These are phyloP conservation scores for Acanthurus lineatus DNA, from an alignment of 2,797 vertebrate species.

Conservation along the genomic window DNA sequence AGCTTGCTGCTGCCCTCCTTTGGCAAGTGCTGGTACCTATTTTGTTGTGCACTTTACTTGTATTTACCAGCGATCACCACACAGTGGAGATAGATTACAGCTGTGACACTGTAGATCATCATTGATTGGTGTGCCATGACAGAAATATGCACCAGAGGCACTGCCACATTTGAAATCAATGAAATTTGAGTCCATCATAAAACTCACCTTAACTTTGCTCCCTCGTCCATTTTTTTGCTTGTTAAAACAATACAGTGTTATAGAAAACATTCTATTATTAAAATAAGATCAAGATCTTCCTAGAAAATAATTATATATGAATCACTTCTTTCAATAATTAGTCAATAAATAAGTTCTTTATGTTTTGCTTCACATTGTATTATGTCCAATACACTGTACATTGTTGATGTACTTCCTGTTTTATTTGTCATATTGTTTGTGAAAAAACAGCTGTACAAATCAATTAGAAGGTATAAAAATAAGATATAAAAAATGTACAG, in stretches of 20 bases:
- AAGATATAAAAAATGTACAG: no score
- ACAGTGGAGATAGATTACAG: slow-evolving; percentile 49
- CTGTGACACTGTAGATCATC: background rate
- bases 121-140: no score
- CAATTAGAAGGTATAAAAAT: no score
- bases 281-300: background rate
- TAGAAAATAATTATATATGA: no score
- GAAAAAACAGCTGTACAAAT: no score
- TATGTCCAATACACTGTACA: no score
- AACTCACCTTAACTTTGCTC: background rate
- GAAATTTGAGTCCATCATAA: background rate
- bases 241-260: background rate
- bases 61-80: slow-evolving; percentile 55
- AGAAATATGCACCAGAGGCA: background rate
- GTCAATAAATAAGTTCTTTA: no score
- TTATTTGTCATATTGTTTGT: no score
- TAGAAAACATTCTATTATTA: no score
- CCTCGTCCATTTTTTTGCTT: background rate
- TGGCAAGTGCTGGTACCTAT: slow-evolving; percentile 31
- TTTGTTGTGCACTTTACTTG: background rate
- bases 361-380: no score
- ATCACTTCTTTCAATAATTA: no score
- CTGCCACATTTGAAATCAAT: background rate
- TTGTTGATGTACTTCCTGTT: no score
- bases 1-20: slow-evolving; percentile 77